Percentiles rank a stretch among this genome's conserved stretches.
Conservation (phyloP, 2,113 vertebrate genomes). For the Lycaon pictus region DNA sequence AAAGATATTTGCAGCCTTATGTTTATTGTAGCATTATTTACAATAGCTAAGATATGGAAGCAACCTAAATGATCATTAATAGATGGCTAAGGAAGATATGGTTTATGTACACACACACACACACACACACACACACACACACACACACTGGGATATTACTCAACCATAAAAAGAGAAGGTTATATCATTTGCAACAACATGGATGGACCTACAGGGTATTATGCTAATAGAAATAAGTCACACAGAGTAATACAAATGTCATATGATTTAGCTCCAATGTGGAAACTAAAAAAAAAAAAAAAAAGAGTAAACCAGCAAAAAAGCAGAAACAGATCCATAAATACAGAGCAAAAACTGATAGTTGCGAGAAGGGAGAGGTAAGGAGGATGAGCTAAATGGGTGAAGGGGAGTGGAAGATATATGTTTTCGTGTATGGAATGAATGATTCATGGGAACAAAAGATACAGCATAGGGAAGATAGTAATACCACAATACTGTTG, state of each 20-base stretch:
- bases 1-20: not conserved
- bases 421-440: not conserved
- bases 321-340: not conserved
- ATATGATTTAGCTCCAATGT: not conserved
- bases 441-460: not conserved
- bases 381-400: not conserved
- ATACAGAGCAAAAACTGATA: not conserved
- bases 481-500: not conserved
- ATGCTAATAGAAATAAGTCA: not conserved
- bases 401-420: not conserved
- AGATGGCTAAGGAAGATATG: not conserved
- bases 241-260: not conserved
- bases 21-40: not conserved
- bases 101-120: not conserved
- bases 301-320: not conserved
- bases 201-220: not conserved
- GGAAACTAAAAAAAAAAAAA: not conserved
- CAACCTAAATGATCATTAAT: not conserved
- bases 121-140: not conserved
- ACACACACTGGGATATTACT: not conserved
- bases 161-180: not conserved
- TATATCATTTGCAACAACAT: not conserved
- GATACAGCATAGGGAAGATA: not conserved
- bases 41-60: not conserved
- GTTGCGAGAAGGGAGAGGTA: not conserved